Evolutionary conservation across 2,113 vertebrate genomes (phyloP), one percentile per base, ranked within the genome.

Genomic region (Hemibagrus wyckioides): DNA sequence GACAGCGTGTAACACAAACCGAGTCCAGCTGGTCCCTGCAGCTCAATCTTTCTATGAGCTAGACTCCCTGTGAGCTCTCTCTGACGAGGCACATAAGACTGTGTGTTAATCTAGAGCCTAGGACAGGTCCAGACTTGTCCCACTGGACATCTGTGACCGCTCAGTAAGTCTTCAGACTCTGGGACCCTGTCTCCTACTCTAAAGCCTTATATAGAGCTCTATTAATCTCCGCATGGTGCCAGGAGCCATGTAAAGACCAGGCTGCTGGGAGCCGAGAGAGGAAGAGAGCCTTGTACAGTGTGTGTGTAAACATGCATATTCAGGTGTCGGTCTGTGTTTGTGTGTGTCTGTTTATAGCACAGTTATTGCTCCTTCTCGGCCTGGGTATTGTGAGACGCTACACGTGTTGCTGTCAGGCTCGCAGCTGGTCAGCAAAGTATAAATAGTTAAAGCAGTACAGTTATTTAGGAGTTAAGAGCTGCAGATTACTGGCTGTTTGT

Each of bases 381-480:
- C 81, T 48, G 6, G 30, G 48, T 76, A 65, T 86, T 80, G 71
- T 84, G 39, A 80, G 77, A 75, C 80, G 73, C 65, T 79, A 52
- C 25, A n/a, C 23, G 8, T 82, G 73, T 75, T 61, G 79, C 77
- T 67, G 86, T 57, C 52, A 33, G 69, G 36, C 82, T 63, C 56
- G 14, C 86, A 88, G 86, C 81, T 88, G 87, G 57, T 87, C 73
- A 75, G 69, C 25, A 86, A 77, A 83, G 88, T 92, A 92, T 89
- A 94, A 93, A 93, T 94, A 91, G 89, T 91, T 88, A 88, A 88
- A 88, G 89, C 86, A 91, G 92, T 91, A 91, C 65, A 89, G 91
- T 89, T 85, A 91, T 92, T 92, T 87, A 90, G 90, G 89, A 90
- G 90, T 83, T 89, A 89, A 92, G 89, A 87, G 90, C 88, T 71